Conservation (phyloP, 2,113 vertebrate genomes). For the Neotoma lepida region DNA sequence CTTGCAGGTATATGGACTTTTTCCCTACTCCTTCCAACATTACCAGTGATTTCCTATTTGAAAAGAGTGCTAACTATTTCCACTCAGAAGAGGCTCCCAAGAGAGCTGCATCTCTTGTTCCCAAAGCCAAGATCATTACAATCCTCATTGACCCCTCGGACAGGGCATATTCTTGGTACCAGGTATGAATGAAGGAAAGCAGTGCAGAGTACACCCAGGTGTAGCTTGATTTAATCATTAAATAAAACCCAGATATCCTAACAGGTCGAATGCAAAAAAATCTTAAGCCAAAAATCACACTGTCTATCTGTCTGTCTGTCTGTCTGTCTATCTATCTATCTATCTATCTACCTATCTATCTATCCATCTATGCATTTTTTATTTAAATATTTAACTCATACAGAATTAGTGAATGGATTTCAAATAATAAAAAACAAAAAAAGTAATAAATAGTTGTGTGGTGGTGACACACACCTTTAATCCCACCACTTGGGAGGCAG, state of each 20-base stretch:
- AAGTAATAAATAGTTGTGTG: not conserved
- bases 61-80: constrained; percentile 98
- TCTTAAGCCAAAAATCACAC: not conserved
- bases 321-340: not conserved
- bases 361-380: not conserved
- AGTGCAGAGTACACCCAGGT: not conserved
- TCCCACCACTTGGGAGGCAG: too few species aligned
- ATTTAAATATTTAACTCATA: not conserved
- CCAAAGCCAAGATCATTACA: constrained; percentile 97
- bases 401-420: not conserved
- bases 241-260: not conserved
- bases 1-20: constrained; percentile 96
- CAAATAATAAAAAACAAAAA: not conserved
- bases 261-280: not conserved
- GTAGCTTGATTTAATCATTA: not conserved
- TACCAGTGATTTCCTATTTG: constrained; percentile 94
- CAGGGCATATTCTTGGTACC: constrained; percentile 98
- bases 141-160: constrained; percentile 98
- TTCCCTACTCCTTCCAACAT: constrained; percentile 94
- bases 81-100: constrained; percentile 95
- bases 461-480: not conserved
- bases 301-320: not conserved
- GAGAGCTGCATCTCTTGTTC: constrained; percentile 92
- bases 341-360: too few species aligned
- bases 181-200: constrained; percentile 85